A percentile compares a stretch with the other conserved stretches of the same genome.
These are phyloP conservation scores for Phrynosoma platyrhinos DNA, from an alignment of 2,113 vertebrate genomes.

Conservation along the genomic window DNA sequence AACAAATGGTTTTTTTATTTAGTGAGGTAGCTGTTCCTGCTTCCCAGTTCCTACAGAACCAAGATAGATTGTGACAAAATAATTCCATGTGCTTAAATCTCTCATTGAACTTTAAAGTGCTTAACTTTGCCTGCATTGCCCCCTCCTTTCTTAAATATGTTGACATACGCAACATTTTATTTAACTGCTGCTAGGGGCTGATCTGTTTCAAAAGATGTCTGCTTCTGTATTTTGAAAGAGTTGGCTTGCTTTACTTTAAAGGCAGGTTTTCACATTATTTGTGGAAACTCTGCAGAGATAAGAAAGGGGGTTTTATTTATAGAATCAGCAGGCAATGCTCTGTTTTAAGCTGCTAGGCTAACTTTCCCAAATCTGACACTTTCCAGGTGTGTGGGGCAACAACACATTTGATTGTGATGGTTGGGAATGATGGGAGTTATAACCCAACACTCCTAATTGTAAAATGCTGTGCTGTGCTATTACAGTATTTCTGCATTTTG, in stretches of 20 bases:
- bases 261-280: not conserved
- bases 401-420: conserved; percentile 46
- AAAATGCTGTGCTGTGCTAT: not conserved
- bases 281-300: not conserved
- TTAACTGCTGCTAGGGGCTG: not conserved
- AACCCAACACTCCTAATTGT: not conserved
- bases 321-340: not conserved
- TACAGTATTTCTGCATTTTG: conserved; percentile 50
- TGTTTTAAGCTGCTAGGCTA: conserved; percentile 50
- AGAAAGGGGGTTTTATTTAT: not conserved
- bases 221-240: too few species aligned
- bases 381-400: too few species aligned
- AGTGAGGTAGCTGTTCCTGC: not conserved
- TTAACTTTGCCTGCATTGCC: not conserved
- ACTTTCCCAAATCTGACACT: conserved; percentile 54
- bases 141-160: not conserved
- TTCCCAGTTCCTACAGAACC: not conserved
- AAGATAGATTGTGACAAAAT: not conserved
- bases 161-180: not conserved
- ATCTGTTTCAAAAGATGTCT: not conserved
- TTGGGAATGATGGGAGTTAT: not conserved
- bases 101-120: not conserved
- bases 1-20: not conserved
- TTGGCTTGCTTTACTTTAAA: not conserved
- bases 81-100: not conserved